phyloP scores from a whole-genome alignment of 2,888 invertebrate species.

The Thalpophila matura region DNA sequence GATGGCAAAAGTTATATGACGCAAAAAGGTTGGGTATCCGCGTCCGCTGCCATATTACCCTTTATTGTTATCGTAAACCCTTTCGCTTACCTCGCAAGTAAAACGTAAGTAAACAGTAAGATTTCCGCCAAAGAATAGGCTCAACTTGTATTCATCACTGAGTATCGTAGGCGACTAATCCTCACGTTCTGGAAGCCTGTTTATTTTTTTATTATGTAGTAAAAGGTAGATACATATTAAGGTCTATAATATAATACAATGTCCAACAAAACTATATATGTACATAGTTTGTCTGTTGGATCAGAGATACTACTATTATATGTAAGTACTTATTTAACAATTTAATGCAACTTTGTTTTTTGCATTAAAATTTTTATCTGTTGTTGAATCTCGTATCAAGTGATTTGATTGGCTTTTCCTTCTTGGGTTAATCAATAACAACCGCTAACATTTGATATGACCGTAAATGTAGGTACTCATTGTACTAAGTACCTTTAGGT shows the following conservation, averaged over 20 bases:
- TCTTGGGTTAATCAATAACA: not conserved
- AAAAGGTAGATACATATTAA: too few relatives aligned
- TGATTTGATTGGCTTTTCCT: not conserved
- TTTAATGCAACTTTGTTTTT: too few relatives aligned
- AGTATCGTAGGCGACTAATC: not conserved
- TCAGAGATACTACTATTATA: too few relatives aligned
- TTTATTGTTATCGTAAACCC: conserved; percentile 48
- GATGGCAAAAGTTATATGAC: conserved; percentile 18
- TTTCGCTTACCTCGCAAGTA: conserved; percentile 36
- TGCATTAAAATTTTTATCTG: too few relatives aligned
- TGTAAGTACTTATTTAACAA: too few relatives aligned
- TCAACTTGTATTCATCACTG: not conserved
- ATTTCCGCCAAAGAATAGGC: conserved; percentile 20
- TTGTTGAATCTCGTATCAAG: not conserved
- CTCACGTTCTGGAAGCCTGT: conserved; percentile 5
- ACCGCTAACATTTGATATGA: too few relatives aligned
- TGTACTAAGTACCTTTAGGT: too few relatives aligned
- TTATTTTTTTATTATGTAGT: too few relatives aligned
- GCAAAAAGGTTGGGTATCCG: conserved; percentile 20
- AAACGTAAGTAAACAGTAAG: conserved; percentile 11
- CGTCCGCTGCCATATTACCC: conserved; percentile 31
- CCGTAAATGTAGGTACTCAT: not conserved
- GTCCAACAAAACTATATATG: too few relatives aligned
- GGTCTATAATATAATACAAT: too few relatives aligned
- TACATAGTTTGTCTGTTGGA: too few relatives aligned